A percentile compares a stretch with the other conserved stretches of the same genome.
Evolutionary conservation across 2,113 vertebrate genomes (phyloP).

Genomic region (Nothocercus julius): DNA sequence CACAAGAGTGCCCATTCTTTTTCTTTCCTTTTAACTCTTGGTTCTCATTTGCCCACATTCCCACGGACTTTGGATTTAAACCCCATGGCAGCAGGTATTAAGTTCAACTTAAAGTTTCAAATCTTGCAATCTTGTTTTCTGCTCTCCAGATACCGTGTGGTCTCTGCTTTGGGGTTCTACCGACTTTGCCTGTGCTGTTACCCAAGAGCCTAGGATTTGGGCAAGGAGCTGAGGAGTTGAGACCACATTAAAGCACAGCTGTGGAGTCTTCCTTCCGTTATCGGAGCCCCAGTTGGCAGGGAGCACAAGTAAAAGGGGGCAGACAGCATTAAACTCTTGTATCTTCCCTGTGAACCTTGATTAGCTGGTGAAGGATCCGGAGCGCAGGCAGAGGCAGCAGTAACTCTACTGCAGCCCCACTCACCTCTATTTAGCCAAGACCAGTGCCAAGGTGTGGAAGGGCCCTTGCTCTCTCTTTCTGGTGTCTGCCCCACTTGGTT

Average conservation of each 20-base stretch:
- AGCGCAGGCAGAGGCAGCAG: background rate
- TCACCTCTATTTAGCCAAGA: background rate
- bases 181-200: background rate
- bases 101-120: background rate
- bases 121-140: background rate
- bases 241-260: background rate
- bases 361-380: background rate
- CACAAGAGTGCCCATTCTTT: background rate
- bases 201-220: background rate
- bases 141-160: background rate
- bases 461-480: accelerated
- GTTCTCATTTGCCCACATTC: background rate
- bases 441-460: background rate
- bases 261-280: background rate
- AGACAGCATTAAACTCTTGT: background rate
- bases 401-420: background rate
- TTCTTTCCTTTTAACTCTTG: background rate
- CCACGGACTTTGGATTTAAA: background rate
- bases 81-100: background rate
- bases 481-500: background rate
- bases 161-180: background rate
- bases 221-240: background rate
- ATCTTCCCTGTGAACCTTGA: background rate
- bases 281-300: background rate
- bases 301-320: background rate